Base-by-base conservation (phyloP, 2,113 vertebrate species). In the Thunnus thynnus region DNA sequence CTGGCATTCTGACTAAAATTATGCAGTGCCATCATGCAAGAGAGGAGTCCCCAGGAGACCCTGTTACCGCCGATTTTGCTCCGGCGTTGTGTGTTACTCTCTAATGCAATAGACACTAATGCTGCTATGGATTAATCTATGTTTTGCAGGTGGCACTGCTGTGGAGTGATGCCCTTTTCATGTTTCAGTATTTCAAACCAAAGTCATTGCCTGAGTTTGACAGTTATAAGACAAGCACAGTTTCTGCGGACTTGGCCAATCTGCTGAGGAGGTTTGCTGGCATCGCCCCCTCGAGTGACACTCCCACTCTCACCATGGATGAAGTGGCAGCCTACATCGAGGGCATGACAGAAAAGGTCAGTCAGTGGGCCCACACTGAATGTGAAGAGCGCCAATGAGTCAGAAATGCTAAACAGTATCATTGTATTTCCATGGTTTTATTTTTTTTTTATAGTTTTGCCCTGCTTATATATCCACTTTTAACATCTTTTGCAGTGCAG, bases 101-200 rank as follows among this genome's bases (percentile, higher is more conserved):
- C 25, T 32, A 6, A 48, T n/a, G 51, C 20, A 5, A 11, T 50
- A 10, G 7, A 22, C 51, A 16, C 44, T 68, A n/a, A 69, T 70
- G 41, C 62, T 82, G 8, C 50, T 66, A 1, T 64, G 52, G 18
- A 46, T 32, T 13, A 44, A 17, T 87, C 2, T 58, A 8, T 64
- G 30, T 87, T 68, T 82, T 80, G 36, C 86, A 99, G 98, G 97
- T 99, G 86, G 98, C 99, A 76, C 93, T 99, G 20, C 95, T 95
- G 16, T 99, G 98, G 98, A 95, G 94, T 41, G 97, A 99, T 17
- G 95, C 97, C 27, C 91, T 97, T 52, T 98, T 97, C 83, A 97
- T 99, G 97, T 99, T 99, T 85, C 96, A 97, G 22, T 99, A 99
- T 85, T 99, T 99, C 91, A 99, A 99, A 87, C 99, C 99, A 65